Base-by-base conservation (phyloP, 2,797 vertebrate species). In the Tarsius wallacei region DNA sequence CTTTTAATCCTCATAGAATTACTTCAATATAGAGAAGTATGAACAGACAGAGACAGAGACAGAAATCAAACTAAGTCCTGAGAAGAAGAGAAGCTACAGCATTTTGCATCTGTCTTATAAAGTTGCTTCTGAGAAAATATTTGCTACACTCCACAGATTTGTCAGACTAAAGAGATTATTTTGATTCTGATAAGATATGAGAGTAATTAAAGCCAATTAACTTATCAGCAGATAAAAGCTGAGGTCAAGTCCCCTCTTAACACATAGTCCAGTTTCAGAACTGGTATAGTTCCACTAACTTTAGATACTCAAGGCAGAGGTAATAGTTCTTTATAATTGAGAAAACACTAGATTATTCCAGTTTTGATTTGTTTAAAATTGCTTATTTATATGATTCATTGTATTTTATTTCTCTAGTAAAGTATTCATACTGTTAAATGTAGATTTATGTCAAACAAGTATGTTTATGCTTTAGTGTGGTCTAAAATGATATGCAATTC, bases 121-220 rank as follows among this genome's bases (percentile, higher is more conserved):
- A 51, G 8, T 57, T 55, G 13, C 74, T 88, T 80, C 61, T 22
- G 21, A 49, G 16, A 90, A 94, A 64, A 82, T 1, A 64, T 5
- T 77, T 42, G 24, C 24, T 83, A 0, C 55, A 19, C 59, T 81
- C n/a, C 51, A 90, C 73, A 95, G 85, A 78, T 82, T 64, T 81
- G 36, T 93, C 51, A 93, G 87, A 74, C 77, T 80, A 47, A 76
- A 95, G 71, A 78, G 19, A 82, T 28, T 31, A 0, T 36, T 1
- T 0, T 31, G 24, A 26, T 64, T 93, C 81, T 90, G 94, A 96
- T 96, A 93, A 97, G 88, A 42, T 12, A 6, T 51, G 15, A 0
- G 21, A 28, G 5, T 95, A 93, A 94, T n/a, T 92, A 71, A 85
- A 77, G 33, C 9, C 57, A 78, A 86, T 94, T 97, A 96, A 84